Conservation (phyloP, 2,113 vertebrate species). For the Clarias batrachus region DNA sequence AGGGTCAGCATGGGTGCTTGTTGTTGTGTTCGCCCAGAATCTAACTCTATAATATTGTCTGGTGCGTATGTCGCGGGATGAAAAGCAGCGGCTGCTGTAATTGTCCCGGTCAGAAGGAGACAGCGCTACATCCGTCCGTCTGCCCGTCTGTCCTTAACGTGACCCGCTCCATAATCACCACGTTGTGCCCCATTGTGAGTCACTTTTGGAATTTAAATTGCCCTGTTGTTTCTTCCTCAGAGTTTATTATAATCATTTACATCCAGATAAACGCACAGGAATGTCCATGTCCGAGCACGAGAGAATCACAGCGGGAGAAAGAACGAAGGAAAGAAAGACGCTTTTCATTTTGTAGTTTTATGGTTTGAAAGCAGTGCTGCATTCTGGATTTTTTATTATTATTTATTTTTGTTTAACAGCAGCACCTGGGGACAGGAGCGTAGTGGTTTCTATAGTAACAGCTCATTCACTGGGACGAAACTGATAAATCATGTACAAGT, state of each 20-base stretch:
- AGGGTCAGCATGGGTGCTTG: neutral
- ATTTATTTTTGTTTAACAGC: neutral
- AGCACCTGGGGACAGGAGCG: neutral
- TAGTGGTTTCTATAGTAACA: neutral
- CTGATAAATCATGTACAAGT: neutral
- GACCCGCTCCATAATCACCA: conserved; percentile 11
- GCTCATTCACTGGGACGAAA: neutral
- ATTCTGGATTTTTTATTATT: neutral
- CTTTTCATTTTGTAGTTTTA: neutral
- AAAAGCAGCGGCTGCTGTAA: neutral
- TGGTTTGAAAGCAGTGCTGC: neutral
- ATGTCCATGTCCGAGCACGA: neutral
- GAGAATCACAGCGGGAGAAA: neutral
- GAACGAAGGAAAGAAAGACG: too few relatives aligned
- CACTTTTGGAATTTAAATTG: conserved; percentile 7
- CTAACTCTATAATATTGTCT: neutral
- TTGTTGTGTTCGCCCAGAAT: neutral
- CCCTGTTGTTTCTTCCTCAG: conserved; percentile 1
- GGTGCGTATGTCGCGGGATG: neutral
- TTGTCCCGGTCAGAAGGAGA: neutral
- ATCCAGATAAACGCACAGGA: neutral
- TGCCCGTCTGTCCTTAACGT: neutral
- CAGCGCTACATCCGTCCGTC: neutral
- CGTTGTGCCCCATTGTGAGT: neutral
- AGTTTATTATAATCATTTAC: neutral